A percentile compares a stretch with the other conserved stretches of the same genome.
Evolutionary conservation across 2,888 invertebrate species (phyloP).

Genomic region (Tetragonula carbonaria): DNA sequence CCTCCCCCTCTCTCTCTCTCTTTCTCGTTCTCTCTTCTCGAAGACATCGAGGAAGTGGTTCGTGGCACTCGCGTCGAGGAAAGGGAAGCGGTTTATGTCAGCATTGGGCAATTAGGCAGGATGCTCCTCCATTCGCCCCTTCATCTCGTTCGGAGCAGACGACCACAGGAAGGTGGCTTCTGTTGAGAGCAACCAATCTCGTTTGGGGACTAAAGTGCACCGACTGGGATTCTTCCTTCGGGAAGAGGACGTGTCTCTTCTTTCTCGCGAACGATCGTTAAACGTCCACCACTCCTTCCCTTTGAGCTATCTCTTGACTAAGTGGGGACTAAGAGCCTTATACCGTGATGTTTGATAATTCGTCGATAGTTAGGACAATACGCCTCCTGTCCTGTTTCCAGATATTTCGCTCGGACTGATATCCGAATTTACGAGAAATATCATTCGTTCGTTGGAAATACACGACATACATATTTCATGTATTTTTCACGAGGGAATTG

Average conservation of each 20-base stretch:
- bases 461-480: background rate
- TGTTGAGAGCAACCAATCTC: constrained; percentile 55
- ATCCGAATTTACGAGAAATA: background rate
- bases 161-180: constrained; percentile 55
- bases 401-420: background rate
- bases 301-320: background rate
- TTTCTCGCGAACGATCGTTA: constrained; percentile 10
- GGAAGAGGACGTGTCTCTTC: background rate
- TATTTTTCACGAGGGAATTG: background rate
- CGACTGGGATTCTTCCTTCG: constrained; percentile 32
- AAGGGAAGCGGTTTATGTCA: constrained; percentile 51
- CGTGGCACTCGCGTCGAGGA: constrained; percentile 32
- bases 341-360: constrained; percentile 5
- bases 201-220: constrained; percentile 41
- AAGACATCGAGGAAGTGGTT: constrained; percentile 39
- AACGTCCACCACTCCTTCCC: constrained; percentile 6
- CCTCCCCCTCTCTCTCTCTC: constrained; percentile 32
- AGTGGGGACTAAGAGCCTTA: background rate
- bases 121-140: constrained; percentile 34
- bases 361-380: background rate
- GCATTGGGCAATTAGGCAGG: constrained; percentile 55
- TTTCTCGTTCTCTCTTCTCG: constrained; percentile 16
- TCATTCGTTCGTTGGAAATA: background rate
- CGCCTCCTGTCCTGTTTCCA: background rate
- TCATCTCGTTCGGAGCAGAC: constrained; percentile 41